Conservation (phyloP, 2,888 invertebrate genomes). For the Macrophya alboannulata region DNA sequence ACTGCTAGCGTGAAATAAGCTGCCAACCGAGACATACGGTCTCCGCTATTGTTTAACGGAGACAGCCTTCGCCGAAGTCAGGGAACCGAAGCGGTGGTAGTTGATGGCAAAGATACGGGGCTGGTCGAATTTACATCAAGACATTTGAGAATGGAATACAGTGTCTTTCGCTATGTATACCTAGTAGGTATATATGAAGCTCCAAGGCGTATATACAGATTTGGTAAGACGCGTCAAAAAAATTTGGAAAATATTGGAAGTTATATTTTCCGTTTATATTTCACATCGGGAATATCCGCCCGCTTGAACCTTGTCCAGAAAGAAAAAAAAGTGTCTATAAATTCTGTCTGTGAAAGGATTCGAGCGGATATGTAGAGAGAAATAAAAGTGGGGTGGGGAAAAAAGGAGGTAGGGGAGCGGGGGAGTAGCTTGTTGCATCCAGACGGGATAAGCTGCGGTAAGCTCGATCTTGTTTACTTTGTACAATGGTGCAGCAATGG, state of each 20-base stretch:
- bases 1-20: constrained; percentile 74
- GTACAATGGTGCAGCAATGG: constrained; percentile 66
- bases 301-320: not conserved
- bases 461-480: constrained; percentile 74
- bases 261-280: not conserved
- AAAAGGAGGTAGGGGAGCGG: not conserved
- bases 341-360: constrained; percentile 26
- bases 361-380: constrained; percentile 2
- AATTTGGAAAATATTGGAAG: not conserved
- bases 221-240: not conserved
- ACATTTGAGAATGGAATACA: not conserved
- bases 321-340: not conserved
- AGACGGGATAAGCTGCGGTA: constrained; percentile 70
- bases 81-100: constrained; percentile 40
- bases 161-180: not conserved
- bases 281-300: not conserved
- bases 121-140: constrained; percentile 51
- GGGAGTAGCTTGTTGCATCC: constrained; percentile 74
- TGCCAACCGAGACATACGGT: constrained; percentile 72
- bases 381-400: not conserved
- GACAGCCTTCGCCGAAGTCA: constrained; percentile 48
- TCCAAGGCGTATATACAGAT: not conserved
- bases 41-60: constrained; percentile 70
- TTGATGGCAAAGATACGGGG: constrained; percentile 46
- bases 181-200: not conserved